Evolutionary conservation across 2,797 vertebrate genomes (phyloP), one percentile per base, ranked within the genome.

Genomic region (Megaceryle alcyon): DNA sequence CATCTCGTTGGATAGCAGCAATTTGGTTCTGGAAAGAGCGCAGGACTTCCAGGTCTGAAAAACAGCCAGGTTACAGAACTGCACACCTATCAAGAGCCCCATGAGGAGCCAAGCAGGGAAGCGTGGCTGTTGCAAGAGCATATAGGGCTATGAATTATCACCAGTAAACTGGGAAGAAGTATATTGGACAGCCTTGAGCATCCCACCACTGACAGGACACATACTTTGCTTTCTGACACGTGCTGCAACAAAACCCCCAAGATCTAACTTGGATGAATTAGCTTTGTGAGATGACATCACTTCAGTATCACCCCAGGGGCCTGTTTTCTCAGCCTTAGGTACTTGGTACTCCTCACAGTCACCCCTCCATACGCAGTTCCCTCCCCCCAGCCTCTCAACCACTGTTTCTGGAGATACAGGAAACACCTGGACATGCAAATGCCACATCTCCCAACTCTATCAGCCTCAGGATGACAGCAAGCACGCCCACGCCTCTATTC

Each of bases 1-100:
- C 98, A 3, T 99, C 99, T 68, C 99, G 98, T 90, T 99, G 99
- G 94, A 99, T 99, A 20, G 99, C 97, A 3, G 99, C 99, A 0
- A 99, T 99, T 96, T 99, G 99, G 97, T 99, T 99, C 98, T 99
- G 99, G 97, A 99, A 99, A 1, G 99, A 98, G 53, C 99, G 98
- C 72, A 99, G 98, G 53, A 97, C 98, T 90, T 99, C 99, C 49
- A 99, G 97, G 97, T 99, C 99, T 99, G 97, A 48, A 96, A 97
- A 94, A 93, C n/a, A 93, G 18, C 10, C 63, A 81, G 35, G 72
- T 91, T 75, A 95, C 9, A 86, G 84, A 94, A 75, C 41, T 15
- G 33, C 23, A 23, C 8, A 13, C 0, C 0, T 20, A 63, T 11
- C 18, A 6, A 1, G 11, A 87, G 66, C 4, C 31, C 10, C 48